A percentile compares a stretch with the other conserved stretches of the same genome.
Conservation (phyloP, 2,113 vertebrate genomes). For the Phyllostomus hastatus region DNA sequence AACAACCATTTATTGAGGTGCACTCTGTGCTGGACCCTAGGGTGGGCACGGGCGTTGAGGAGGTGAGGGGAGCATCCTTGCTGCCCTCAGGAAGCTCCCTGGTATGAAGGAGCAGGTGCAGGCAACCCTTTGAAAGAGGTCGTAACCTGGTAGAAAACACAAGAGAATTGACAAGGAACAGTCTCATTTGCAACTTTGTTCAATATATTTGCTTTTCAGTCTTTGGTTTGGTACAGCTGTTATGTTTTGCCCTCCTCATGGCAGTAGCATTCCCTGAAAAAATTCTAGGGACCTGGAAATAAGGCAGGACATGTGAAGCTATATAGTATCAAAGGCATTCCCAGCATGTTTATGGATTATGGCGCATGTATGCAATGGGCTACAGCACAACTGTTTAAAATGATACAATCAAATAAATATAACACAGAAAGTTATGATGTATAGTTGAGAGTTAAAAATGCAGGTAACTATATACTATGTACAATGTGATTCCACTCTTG, state of each 20-base stretch:
- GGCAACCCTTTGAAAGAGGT: background rate
- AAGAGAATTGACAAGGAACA: background rate
- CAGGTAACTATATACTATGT: background rate
- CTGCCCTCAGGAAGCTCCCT: background rate
- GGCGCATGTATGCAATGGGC: background rate
- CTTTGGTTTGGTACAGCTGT: background rate
- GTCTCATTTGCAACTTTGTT: background rate
- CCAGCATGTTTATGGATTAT: background rate
- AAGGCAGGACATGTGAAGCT: background rate
- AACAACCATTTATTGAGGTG: background rate
- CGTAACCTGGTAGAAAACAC: background rate
- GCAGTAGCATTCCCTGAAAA: background rate
- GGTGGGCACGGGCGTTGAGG: no score
- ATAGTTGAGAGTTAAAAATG: background rate
- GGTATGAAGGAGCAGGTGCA: background rate
- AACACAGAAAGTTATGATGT: background rate
- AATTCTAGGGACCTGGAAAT: background rate
- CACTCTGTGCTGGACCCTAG: background rate
- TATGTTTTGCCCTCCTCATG: background rate
- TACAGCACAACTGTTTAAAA: background rate
- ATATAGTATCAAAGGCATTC: background rate
- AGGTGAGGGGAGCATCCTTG: background rate
- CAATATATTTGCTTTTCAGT: background rate
- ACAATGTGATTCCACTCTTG: background rate
- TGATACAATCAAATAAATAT: background rate